Evolutionary conservation across 1,140 invertebrate species (phyloP).

Genomic region (Philotrypesis tridentata): DNA sequence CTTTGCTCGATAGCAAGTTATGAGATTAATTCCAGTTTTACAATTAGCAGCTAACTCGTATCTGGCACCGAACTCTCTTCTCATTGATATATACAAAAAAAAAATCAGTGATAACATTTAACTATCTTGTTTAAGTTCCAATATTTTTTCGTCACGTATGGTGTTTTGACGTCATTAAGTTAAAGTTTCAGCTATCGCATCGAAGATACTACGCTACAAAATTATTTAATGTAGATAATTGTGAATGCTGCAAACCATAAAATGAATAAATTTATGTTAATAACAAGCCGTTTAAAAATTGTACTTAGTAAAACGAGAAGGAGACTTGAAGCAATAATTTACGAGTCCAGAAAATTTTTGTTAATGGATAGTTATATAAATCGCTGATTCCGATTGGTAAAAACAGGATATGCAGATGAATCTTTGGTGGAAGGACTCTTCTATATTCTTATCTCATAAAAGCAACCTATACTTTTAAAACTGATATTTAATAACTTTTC

Average conservation of each 20-base stretch:
- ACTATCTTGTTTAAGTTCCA: neutral
- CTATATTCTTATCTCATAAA: neutral
- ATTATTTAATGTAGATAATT: neutral
- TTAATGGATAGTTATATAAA: neutral
- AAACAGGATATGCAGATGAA: neutral
- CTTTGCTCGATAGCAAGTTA: neutral
- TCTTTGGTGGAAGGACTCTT: neutral
- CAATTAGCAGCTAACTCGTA: neutral
- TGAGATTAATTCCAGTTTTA: neutral
- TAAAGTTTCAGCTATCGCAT: neutral
- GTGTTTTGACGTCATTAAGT: neutral
- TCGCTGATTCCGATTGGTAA: no score
- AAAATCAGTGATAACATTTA: neutral
- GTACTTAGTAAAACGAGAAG: neutral
- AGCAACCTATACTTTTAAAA: neutral
- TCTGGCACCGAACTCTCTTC: neutral
- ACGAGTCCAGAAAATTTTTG: slow-evolving; percentile 1
- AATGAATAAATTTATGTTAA: no score
- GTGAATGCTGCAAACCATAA: neutral
- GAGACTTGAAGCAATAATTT: neutral
- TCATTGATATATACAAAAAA: neutral
- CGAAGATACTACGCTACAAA: neutral
- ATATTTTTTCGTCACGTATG: neutral
- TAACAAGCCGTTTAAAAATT: neutral
- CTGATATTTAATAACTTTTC: slow-evolving; percentile 27